Base-by-base conservation (phyloP, 2,888 invertebrate genomes). In the Catotricha subobsoleta region DNA sequence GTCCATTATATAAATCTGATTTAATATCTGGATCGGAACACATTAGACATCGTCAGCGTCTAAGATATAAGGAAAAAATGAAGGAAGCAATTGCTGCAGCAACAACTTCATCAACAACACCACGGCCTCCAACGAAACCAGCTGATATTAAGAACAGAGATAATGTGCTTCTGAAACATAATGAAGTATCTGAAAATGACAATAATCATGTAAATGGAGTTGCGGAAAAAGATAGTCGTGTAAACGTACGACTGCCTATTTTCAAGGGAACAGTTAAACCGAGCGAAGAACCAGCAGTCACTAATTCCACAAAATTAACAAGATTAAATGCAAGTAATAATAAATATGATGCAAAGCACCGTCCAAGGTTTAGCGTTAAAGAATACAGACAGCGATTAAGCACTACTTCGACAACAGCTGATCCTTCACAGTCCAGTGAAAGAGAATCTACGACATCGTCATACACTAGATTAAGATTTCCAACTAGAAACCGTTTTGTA, bases 351-450 rank as follows among this genome's bases (percentile, higher is more conserved):
- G 50, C 60, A 2, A 69, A 67, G 29, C 75, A 74, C 39, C 64
- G 81, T 40, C 80, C 80, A 2, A 65, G 76, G 47, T 81, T 81
- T 55, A 82, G 80, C 52, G 74, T 81, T 3, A 80, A 80, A 57
- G 80, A 81, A 47, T 80, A 80, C 54, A 72, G 74, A 52, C 77
- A 69, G 48, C 65, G 77, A 45, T 56, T 78, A 39, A 67, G 33
- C 18, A 68, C 72, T 0, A 67, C 71, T 7, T 62, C 62, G 39
- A 62, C 65, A 18, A 64, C 66, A 15, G 43, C 44, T 9, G 35
- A 34, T n/a, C 10, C 40, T 6, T 62, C 62, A 39, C 63, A 66
- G n/a, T 66, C 66, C 12, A 44, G 41, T 23, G 13, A 35, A 16
- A 21, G 41, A 20, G 15, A 39, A 38, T 41, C 45, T 12, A 33